A percentile compares a stretch with the other conserved stretches of the same genome.
Evolutionary conservation across 1,140 invertebrate species (phyloP).

Genomic region (Gryon sp.): DNA sequence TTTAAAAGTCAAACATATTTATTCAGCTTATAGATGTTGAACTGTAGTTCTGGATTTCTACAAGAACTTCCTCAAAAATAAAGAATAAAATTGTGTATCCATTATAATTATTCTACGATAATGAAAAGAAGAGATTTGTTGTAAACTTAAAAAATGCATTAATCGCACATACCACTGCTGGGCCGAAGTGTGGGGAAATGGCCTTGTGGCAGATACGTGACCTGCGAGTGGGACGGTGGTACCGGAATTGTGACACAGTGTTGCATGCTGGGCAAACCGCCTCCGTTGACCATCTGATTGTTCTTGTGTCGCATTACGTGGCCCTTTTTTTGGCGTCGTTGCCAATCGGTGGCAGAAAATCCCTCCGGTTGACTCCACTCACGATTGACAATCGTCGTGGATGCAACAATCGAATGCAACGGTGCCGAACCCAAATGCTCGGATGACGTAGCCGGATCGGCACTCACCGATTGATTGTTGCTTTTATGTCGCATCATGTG

Average conservation of each 20-base stretch:
- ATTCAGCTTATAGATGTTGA: too few species aligned
- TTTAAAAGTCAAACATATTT: too few species aligned
- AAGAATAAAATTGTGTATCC: too few species aligned
- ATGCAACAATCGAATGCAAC: conserved; percentile 73
- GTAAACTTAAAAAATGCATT: too few species aligned
- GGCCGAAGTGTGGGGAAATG: conserved; percentile 76
- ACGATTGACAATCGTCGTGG: conserved; percentile 61
- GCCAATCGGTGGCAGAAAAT: conserved; percentile 63
- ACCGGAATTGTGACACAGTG: conserved; percentile 71
- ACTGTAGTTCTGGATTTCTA: too few species aligned
- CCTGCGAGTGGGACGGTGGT: conserved; percentile 73
- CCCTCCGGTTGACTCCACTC: conserved; percentile 65
- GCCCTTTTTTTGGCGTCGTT: conserved; percentile 70
- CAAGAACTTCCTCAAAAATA: too few species aligned
- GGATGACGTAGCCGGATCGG: conserved; percentile 32
- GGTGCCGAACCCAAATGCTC: conserved; percentile 74
- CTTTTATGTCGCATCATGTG: conserved; percentile 42
- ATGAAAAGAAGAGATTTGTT: too few species aligned
- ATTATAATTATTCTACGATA: too few species aligned
- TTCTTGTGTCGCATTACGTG: conserved; percentile 76
- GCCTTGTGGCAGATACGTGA: conserved; percentile 76
- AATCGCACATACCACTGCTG: conserved; percentile 59
- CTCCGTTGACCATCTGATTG: conserved; percentile 74
- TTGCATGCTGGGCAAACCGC: conserved; percentile 66
- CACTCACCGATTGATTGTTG: conserved; percentile 35